Base-by-base conservation (phyloP, 2,888 invertebrate genomes). In the Rosalia funebris region DNA sequence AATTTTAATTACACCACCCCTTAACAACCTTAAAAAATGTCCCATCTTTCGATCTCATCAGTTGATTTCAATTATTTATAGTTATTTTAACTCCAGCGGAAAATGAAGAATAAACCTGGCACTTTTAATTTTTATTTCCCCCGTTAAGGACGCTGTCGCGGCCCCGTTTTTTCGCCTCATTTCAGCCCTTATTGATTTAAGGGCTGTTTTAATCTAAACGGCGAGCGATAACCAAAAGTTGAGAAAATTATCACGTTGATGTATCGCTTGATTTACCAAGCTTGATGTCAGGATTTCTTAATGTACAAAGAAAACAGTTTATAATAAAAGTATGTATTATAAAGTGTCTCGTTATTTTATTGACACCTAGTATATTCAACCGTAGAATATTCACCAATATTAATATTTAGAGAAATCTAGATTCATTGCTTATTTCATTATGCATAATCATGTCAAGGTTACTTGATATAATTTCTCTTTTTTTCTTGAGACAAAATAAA, bases 41-140 rank as follows among this genome's bases (percentile, higher is more conserved):
- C 66, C 69, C 71, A 71, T 74, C 75, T 76, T 75, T 67, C 71
- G 76, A 76, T 75, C 75, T 75, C 75, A 76, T 77, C 76, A 75
- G 73, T 70, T 75, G 76, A 75, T 76, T 76, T 78, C 77, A 78
- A 78, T 79, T 79, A 79, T 79, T 79, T 79, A 79, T 78, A 77
- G 78, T 77, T 78, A 75, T 77, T 77, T 75, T 74, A 54, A 76
- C 74, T 71, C 72, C 73, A 65, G 74, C 71, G 70, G 71, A 71
- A 71, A 74, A 77, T 75, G 77, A 75, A 75, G 75, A 77, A 77
- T 75, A 74, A 75, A 76, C 74, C 72, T 71, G 70, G 68, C 72
- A 65, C 71, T 71, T 71, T 74, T 74, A 75, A 75, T 74, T 74
- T 74, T 72, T 74, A 71, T 71, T 70, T 71, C 69, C 60, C 63